phyloP scores from a whole-genome alignment of 2,888 invertebrate species.

The Eugnorisma glareosa region DNA sequence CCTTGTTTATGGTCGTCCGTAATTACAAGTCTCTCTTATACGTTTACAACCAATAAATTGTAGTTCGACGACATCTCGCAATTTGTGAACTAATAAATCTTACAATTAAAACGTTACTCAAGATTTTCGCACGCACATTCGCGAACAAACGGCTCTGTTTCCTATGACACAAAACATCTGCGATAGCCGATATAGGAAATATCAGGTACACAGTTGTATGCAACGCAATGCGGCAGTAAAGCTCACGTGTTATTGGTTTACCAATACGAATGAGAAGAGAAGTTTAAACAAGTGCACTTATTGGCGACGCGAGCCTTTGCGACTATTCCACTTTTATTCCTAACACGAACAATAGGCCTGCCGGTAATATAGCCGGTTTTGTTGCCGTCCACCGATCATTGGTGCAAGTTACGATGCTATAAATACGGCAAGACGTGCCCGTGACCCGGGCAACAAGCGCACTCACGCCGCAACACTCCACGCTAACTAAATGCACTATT shows the following conservation, averaged over 20 bases:
- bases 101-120: constrained; percentile 59
- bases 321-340: constrained; percentile 84
- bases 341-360: constrained; percentile 86
- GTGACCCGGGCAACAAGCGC: constrained; percentile 79
- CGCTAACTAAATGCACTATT: constrained; percentile 61
- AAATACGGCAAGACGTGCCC: constrained; percentile 88
- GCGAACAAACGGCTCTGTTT: constrained; percentile 39
- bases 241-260: constrained; percentile 74
- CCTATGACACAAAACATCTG: constrained; percentile 62
- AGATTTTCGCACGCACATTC: constrained; percentile 50
- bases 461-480: constrained; percentile 63
- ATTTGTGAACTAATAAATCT: constrained; percentile 68
- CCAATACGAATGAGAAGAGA: constrained; percentile 74
- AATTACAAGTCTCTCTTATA: constrained; percentile 79
- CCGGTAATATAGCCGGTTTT: constrained; percentile 80
- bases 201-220: constrained; percentile 71
- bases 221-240: constrained; percentile 81
- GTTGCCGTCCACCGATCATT: constrained; percentile 84
- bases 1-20: constrained; percentile 79
- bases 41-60: constrained; percentile 75
- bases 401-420: constrained; percentile 88
- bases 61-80: constrained; percentile 75
- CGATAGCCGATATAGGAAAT: constrained; percentile 68
- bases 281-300: constrained; percentile 83
- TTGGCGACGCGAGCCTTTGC: constrained; percentile 73